These are phyloP conservation scores for Pristionchus maxplancki DNA, from an alignment of 2,888 invertebrate species.

Conservation along the genomic window DNA sequence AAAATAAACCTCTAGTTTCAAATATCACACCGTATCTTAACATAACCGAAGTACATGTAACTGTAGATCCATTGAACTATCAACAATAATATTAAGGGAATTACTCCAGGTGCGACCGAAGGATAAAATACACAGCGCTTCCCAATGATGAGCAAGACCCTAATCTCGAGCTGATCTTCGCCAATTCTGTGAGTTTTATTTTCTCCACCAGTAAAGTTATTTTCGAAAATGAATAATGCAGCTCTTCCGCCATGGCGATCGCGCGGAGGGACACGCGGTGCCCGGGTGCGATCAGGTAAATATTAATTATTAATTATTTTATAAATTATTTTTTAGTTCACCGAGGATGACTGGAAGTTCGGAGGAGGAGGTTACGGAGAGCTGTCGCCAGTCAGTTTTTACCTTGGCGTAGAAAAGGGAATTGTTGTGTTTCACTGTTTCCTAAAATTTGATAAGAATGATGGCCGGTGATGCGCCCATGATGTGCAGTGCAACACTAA, in stretches of 20 bases:
- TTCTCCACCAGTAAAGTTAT: neutral
- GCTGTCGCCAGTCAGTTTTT: neutral
- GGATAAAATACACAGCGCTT: neutral
- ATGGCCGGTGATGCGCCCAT: too few species aligned
- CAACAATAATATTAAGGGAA: too few species aligned
- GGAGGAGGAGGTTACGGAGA: conserved; percentile 21
- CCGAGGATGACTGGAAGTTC: neutral
- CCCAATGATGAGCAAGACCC: neutral
- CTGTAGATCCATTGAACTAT: too few species aligned
- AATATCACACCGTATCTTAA: too few species aligned
- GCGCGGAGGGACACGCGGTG: neutral
- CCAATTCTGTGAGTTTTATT: neutral
- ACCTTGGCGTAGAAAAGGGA: too few species aligned
- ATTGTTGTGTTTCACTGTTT: too few species aligned
- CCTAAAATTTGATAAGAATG: too few species aligned
- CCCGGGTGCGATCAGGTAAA: neutral
- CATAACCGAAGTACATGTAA: too few species aligned
- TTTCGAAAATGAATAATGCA: neutral
- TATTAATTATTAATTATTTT: neutral
- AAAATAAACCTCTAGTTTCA: too few species aligned
- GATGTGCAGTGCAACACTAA: too few species aligned
- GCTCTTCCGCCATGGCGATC: neutral
- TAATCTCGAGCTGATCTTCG: neutral
- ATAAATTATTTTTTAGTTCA: neutral
- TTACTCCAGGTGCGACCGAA: neutral